Evolutionary conservation across 2,888 invertebrate species (phyloP), one percentile per base, ranked within the genome.

Genomic region (Oxystoma pomonae): DNA sequence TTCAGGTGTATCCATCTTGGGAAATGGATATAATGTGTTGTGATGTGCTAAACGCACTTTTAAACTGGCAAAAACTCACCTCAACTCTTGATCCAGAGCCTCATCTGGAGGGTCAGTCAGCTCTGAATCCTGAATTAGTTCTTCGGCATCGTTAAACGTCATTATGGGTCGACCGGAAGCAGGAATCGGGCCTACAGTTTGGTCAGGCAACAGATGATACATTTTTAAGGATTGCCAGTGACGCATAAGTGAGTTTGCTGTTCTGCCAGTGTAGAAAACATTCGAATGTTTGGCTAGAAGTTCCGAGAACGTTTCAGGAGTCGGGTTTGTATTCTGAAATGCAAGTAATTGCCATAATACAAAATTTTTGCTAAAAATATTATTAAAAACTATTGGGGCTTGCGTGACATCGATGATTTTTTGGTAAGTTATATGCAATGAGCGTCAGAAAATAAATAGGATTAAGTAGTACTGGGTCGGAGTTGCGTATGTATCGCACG

Each of bases 181-280:
- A 0, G 77, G 77, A 3, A 79, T 63, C 1, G 80, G 78, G 16
- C 75, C 74, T 0, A 93, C 89, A 58, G 87, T 85, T 82, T 98
- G 98, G 80, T 97, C 96, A 0, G 94, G 92, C 61, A 98, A 81
- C 35, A 98, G 82, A 73, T 92, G 91, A 78, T 96, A 96, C 78
- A 96, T 93, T 75, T 94, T 94, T 82, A 98, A 86, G 22, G 94
- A 83, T 70, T 91, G 89, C 98, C 98, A 98, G 77, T 98, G 97
- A 59, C 87, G 87, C 77, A 90, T 85, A 51, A 98, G 81, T 0
- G 91, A 84, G 78, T 92, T 93, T 0, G 96, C 87, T 0, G 95
- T 96, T 66, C 99, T 86, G 0, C 92, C 89, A 1, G 90, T 88
- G 77, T 94, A 94, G 80, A 98, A 98, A 1, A 90, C 84, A 59